These are phyloP conservation scores for Craseonycteris thonglongyai DNA, from an alignment of 2,113 vertebrate genomes.

Conservation along the genomic window DNA sequence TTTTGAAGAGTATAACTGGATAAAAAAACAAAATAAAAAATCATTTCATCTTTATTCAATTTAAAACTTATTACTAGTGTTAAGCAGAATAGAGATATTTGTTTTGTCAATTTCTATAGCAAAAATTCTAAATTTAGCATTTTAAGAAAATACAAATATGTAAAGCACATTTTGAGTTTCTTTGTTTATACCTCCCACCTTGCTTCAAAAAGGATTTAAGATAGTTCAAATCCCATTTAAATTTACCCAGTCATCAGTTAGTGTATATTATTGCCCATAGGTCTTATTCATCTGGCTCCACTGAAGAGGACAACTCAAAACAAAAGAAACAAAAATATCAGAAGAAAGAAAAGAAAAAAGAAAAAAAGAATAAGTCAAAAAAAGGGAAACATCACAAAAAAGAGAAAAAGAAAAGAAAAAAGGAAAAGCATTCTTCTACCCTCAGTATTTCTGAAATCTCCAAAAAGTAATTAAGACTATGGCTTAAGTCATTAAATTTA, in stretches of 20 bases:
- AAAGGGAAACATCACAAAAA: constrained; percentile 89
- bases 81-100: neutral
- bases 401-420: constrained; percentile 85
- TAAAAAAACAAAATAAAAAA: constrained; percentile 29
- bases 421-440: constrained; percentile 79
- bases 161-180: neutral
- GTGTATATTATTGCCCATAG: constrained; percentile 63
- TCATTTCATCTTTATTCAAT: neutral
- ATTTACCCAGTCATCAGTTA: neutral
- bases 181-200: neutral
- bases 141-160: constrained; percentile 9
- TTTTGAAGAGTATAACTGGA: neutral
- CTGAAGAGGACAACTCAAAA: constrained; percentile 84
- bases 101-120: neutral
- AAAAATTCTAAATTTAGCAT: neutral
- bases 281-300: constrained; percentile 84
- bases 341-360: constrained; percentile 93
- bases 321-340: constrained; percentile 91
- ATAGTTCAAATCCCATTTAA: neutral
- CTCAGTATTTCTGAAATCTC: constrained; percentile 85
- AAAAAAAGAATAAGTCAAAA: constrained; percentile 86
- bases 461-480: constrained; percentile 83
- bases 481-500: neutral
- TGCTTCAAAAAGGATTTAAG: constrained; percentile 5
- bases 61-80: neutral